A percentile compares a stretch with the other conserved stretches of the same genome.
Evolutionary conservation across 2,113 vertebrate species (phyloP).

Genomic region (Onychostruthus taczanowskii): DNA sequence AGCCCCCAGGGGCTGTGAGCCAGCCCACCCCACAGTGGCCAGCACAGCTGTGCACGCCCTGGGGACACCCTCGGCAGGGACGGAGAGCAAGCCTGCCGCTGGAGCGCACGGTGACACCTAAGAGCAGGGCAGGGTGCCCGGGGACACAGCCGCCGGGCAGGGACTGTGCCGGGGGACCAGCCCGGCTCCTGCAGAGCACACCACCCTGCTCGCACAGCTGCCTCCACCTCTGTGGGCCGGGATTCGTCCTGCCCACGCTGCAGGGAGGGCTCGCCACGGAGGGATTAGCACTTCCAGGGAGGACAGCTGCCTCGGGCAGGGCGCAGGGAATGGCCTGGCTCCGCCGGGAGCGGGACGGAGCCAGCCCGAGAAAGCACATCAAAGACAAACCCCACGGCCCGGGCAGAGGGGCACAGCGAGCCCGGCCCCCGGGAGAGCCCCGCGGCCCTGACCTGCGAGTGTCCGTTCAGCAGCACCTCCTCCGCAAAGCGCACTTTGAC

Average conservation of each 20-base stretch:
- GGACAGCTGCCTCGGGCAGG: not conserved
- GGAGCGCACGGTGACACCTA: not conserved
- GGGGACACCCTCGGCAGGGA: not conserved
- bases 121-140: not conserved
- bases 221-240: not conserved
- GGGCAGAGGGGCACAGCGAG: not conserved
- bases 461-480: conserved; percentile 93
- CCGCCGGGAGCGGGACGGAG: too few species aligned
- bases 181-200: not conserved
- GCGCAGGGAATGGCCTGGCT: too few species aligned
- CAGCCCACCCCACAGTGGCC: not conserved
- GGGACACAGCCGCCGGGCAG: not conserved
- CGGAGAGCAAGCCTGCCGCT: not conserved
- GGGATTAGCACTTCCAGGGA: not conserved
- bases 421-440: not conserved
- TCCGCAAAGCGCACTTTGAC: conserved; percentile 97
- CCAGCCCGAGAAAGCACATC: not conserved
- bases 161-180: not conserved
- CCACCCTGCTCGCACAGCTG: not conserved
- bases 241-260: not conserved
- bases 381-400: not conserved
- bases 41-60: not conserved
- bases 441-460: conserved; percentile 82
- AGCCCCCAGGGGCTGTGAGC: not conserved
- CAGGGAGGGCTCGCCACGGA: rapidly evolving